These are phyloP conservation scores for Atta cephalotes DNA, from an alignment of 1,140 invertebrate genomes.

Conservation along the genomic window DNA sequence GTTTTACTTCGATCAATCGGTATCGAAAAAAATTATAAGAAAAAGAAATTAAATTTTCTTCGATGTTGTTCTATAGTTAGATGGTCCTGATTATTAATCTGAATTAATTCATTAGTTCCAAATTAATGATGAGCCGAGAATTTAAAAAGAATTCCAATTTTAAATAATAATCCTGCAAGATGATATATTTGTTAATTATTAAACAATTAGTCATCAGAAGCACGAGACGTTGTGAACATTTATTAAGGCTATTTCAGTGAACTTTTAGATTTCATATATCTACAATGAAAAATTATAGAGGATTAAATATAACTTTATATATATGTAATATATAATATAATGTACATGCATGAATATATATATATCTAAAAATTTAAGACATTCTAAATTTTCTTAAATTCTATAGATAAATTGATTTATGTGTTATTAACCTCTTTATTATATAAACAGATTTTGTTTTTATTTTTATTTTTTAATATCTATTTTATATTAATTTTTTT, in stretches of 20 bases:
- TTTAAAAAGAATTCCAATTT: background rate
- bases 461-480: background rate
- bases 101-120: background rate
- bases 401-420: background rate
- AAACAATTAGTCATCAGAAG: background rate
- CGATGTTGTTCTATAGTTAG: background rate
- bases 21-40: background rate
- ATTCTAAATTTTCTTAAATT: background rate
- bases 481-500: background rate
- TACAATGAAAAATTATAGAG: background rate
- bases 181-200: background rate
- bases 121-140: background rate
- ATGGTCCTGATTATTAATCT: background rate
- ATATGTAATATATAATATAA: background rate
- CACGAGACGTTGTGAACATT: background rate
- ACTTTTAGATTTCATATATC: background rate
- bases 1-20: background rate
- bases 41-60: background rate
- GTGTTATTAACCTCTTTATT: background rate
- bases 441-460: background rate
- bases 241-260: background rate
- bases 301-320: background rate
- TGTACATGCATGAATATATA: background rate
- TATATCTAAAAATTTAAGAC: background rate
- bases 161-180: background rate